Base-by-base conservation (phyloP, 2,888 invertebrate species). In the Strigamia crassipes region DNA sequence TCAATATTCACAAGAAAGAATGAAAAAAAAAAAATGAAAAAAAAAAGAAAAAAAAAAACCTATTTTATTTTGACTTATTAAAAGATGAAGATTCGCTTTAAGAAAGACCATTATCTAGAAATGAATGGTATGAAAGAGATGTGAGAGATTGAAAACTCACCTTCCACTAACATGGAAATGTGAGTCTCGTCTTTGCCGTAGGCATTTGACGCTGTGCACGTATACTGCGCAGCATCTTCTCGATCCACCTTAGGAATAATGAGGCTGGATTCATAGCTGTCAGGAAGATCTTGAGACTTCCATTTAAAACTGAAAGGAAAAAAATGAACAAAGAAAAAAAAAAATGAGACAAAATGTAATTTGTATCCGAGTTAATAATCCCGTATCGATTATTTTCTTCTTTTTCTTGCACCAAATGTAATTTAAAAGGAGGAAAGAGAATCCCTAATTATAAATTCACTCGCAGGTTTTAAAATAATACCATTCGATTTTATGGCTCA, bases 121-220 rank as follows among this genome's bases (percentile, higher is more conserved):
- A 73, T 73, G 31, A 73, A 31, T 4, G 73, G 73, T n/a, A 73
- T 73, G 27, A 73, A 73, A 73, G 31, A 27, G 73, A 73, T 27
- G 73, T 73, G 73, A 27, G 15, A 31, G 73, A 73, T 73, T 73
- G 73, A 73, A 73, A 73, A 80, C 82, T 77, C 61, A 83, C 83
- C 83, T 82, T 82, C 51, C 31, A 83, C 82, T 18, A 79, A 41
- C 38, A 83, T 23, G 27, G 42, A 66, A 61, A 83, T 46, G 18
- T 46, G 66, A 38, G 79, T 82, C 42, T 83, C 83, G 66, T 83
- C 83, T 61, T 79, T 79, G 12, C 83, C 83, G 51, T 82, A 83
- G 46, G 81, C 79, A 38, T 83, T 83, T 21, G 73, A 46, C 27
- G 83, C 83, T n/a, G 79, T 21, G 78, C 83, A 83, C 66, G 79